These are phyloP conservation scores for Prorops nasuta DNA, from an alignment of 1,140 invertebrate species.

Conservation along the genomic window DNA sequence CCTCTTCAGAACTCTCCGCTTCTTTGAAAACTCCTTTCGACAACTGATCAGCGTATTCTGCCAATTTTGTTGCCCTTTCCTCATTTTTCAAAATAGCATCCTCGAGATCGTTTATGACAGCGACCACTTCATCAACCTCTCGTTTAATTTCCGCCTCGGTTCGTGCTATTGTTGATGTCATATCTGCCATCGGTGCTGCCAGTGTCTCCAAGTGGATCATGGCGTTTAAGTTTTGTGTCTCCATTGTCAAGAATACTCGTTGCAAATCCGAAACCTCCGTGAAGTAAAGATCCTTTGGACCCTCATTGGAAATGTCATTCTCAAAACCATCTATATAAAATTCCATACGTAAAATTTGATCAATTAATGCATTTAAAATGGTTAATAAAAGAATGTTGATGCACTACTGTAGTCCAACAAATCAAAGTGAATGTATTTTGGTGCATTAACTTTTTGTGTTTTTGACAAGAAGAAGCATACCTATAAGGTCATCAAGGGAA, in stretches of 20 bases:
- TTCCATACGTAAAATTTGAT: no score
- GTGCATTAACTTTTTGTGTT: no score
- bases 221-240: slow-evolving; percentile 66
- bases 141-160: slow-evolving; percentile 42
- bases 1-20: slow-evolving; percentile 59
- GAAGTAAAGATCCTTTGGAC: slow-evolving; percentile 60
- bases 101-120: slow-evolving; percentile 40
- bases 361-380: no score
- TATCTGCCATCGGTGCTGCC: slow-evolving; percentile 57
- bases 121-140: slow-evolving; percentile 40
- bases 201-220: slow-evolving; percentile 64
- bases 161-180: slow-evolving; percentile 51
- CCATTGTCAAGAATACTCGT: slow-evolving; percentile 59
- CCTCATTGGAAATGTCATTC: slow-evolving; percentile 43
- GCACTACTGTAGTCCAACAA: no score
- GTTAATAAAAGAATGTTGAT: no score
- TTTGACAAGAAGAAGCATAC: no score
- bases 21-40: slow-evolving; percentile 52
- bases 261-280: slow-evolving; percentile 59
- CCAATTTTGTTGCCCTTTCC: slow-evolving; percentile 44
- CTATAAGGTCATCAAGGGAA: slow-evolving; percentile 50
- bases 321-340: slow-evolving; percentile 51
- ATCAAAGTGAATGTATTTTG: no score
- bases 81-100: slow-evolving; percentile 44
- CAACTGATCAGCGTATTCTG: slow-evolving; percentile 50